Evolutionary conservation across 2,113 vertebrate species (phyloP).

Genomic region (Argyrosomus japonicus): DNA sequence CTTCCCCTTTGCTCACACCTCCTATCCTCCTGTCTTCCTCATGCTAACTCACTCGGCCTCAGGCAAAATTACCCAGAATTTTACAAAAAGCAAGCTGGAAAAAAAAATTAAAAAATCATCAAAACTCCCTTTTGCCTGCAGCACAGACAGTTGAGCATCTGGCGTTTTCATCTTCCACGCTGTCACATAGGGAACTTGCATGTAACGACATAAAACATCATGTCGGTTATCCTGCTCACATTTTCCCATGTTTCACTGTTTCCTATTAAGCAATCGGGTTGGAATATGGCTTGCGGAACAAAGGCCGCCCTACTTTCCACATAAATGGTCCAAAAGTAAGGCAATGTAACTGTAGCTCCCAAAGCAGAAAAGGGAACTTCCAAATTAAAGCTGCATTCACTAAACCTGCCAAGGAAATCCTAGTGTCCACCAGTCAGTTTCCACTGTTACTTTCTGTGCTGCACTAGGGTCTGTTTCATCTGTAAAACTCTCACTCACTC

Average conservation of each 20-base stretch:
- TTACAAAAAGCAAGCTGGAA: neutral
- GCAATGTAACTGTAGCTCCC: conserved; percentile 6
- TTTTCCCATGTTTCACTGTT: conserved; percentile 70
- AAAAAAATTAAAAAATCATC: conserved; percentile 58
- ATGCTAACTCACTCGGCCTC: conserved; percentile 13
- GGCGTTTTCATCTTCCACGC: conserved; percentile 27
- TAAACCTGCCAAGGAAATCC: conserved; percentile 9
- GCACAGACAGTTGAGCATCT: conserved; percentile 54
- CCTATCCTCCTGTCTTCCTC: neutral
- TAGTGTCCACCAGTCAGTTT: conserved; percentile 9
- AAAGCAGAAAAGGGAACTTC: neutral
- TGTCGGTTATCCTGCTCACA: conserved; percentile 27
- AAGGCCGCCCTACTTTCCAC: conserved; percentile 65
- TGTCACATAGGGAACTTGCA: conserved; percentile 25
- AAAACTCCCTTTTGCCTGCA: conserved; percentile 25
- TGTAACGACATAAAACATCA: conserved; percentile 14
- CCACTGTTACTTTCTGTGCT: neutral
- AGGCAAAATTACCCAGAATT: conserved; percentile 27
- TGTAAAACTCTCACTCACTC: neutral
- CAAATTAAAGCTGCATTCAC: conserved; percentile 4
- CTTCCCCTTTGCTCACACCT: neutral
- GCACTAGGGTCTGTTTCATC: too few relatives aligned
- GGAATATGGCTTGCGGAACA: conserved; percentile 48
- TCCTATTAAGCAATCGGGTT: conserved; percentile 55
- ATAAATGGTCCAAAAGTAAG: conserved; percentile 37